These are phyloP conservation scores for Lepus europaeus DNA, from an alignment of 2,113 vertebrate species.

Conservation along the genomic window DNA sequence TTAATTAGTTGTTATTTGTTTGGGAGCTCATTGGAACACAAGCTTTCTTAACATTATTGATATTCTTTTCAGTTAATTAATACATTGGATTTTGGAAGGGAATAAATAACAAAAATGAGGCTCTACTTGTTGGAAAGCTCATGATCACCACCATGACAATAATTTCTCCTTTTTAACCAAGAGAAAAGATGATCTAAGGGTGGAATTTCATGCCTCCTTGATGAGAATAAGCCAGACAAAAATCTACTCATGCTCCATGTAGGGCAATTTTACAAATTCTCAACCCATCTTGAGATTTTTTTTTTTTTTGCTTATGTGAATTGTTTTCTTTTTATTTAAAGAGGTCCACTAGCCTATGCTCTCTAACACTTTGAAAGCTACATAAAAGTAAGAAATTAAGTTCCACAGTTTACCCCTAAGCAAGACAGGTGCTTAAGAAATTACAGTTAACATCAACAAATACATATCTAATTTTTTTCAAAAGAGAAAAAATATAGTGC, in stretches of 20 bases:
- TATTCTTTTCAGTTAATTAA: constrained; percentile 39
- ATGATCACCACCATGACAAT: neutral
- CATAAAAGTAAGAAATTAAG: constrained; percentile 59
- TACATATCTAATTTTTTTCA: constrained; percentile 47
- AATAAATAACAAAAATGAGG: constrained; percentile 18
- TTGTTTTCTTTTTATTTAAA: neutral
- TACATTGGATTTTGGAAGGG: constrained; percentile 19
- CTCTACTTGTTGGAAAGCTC: neutral
- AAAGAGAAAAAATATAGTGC: constrained; percentile 6
- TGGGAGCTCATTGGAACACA: neutral
- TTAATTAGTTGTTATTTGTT: constrained; percentile 89
- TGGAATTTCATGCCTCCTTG: neutral
- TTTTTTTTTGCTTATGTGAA: neutral
- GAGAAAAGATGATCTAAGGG: neutral
- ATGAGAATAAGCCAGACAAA: neutral
- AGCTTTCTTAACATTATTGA: neutral
- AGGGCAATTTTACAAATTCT: neutral
- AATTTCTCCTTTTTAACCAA: constrained; percentile 54
- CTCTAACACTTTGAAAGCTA: neutral
- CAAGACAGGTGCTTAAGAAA: constrained; percentile 58
- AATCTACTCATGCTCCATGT: neutral
- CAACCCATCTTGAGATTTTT: neutral
- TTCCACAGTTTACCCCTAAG: constrained; percentile 24
- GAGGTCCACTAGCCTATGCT: neutral
- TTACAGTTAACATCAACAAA: constrained; percentile 39